Conservation (phyloP, 2,888 invertebrate species). For the Nemotelus nigrinus region DNA sequence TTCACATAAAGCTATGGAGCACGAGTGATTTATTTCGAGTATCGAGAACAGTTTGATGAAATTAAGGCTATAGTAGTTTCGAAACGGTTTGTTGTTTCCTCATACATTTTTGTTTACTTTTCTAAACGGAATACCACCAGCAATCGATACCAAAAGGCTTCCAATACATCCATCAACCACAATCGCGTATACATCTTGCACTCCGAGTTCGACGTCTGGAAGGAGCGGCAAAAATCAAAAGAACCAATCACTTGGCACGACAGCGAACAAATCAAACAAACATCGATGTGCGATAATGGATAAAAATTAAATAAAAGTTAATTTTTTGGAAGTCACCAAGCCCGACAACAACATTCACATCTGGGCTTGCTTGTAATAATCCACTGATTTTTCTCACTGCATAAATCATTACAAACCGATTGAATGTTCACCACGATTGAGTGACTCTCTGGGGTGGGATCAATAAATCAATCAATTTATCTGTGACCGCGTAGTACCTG, state of each 20-base stretch:
- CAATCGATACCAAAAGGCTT: too few species aligned
- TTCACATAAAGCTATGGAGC: too few species aligned
- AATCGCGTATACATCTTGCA: not conserved
- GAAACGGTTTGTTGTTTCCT: too few species aligned
- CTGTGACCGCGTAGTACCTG: slow-evolving; percentile 37
- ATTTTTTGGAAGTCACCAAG: slow-evolving; percentile 40
- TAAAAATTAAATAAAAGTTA: slow-evolving; percentile 37
- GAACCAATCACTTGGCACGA: not conserved
- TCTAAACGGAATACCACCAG: too few species aligned
- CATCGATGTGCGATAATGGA: slow-evolving; percentile 26
- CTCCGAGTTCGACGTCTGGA: not conserved
- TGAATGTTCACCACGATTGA: slow-evolving; percentile 41
- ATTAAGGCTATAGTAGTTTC: too few species aligned
- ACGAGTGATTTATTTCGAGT: too few species aligned
- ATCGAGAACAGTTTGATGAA: too few species aligned
- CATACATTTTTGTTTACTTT: too few species aligned
- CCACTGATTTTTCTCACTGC: slow-evolving; percentile 45
- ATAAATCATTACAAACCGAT: slow-evolving; percentile 45
- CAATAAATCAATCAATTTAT: slow-evolving; percentile 50
- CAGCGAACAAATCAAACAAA: slow-evolving; percentile 30
- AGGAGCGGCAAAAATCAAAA: slow-evolving; percentile 37
- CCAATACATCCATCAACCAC: too few species aligned
- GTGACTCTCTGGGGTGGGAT: slow-evolving; percentile 42
- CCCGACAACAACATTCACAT: slow-evolving; percentile 28
- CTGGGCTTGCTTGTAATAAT: slow-evolving; percentile 36